phyloP scores from a whole-genome alignment of 2,113 vertebrate genomes.

The Puntigrus tetrazona region DNA sequence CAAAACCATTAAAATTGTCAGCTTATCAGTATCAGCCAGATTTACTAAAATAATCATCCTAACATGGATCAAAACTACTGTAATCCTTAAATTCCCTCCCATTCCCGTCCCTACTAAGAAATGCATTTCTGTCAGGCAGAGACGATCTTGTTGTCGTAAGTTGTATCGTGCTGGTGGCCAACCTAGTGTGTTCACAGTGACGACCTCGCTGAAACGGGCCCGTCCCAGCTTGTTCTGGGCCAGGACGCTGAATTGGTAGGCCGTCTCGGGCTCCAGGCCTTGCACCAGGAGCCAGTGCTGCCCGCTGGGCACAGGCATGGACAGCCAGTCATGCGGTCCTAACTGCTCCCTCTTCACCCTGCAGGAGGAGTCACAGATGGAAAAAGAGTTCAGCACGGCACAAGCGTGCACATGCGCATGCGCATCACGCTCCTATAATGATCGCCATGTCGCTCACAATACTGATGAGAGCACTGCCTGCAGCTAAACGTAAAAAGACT shows the following conservation, averaged over 20 bases:
- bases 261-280: conserved; percentile 91
- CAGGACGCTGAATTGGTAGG: conserved; percentile 97
- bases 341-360: conserved; percentile 97
- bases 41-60: not conserved
- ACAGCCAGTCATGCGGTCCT: conserved; percentile 96
- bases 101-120: not conserved
- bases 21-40: not conserved
- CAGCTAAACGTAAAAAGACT: conserved; percentile 36
- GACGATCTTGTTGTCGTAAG: not conserved
- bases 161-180: conserved; percentile 52
- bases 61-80: not conserved
- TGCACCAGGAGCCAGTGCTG: conserved; percentile 90
- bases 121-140: not conserved
- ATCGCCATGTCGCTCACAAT: conserved; percentile 34
- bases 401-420: conserved; percentile 7
- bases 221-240: conserved; percentile 95
- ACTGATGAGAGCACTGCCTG: conserved; percentile 46
- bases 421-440: conserved; percentile 35
- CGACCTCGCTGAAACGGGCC: conserved; percentile 98
- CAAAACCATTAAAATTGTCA: not conserved
- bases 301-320: conserved; percentile 84
- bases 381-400: conserved; percentile 30
- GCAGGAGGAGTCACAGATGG: conserved; percentile 54
- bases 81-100: not conserved
- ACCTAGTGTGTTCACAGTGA: conserved; percentile 99